A percentile compares a stretch with the other conserved stretches of the same genome.
These are phyloP conservation scores for Cyaniris semiargus DNA, from an alignment of 2,888 invertebrate genomes.

Conservation along the genomic window DNA sequence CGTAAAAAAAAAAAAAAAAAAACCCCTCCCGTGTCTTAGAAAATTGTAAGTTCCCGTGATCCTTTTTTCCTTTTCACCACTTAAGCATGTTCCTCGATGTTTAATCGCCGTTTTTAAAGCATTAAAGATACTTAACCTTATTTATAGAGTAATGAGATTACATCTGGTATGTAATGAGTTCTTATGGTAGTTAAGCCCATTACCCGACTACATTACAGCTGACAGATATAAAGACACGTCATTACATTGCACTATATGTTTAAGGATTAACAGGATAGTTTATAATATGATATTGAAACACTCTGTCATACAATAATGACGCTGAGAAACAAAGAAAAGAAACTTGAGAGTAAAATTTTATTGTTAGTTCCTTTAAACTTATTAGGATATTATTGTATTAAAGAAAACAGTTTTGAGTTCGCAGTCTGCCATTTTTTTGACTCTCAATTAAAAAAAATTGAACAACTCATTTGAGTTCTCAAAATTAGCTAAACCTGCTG, in stretches of 20 bases:
- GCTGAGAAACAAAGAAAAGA: neutral
- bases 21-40: no score
- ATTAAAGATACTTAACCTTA: conserved; percentile 24
- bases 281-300: neutral
- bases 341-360: neutral
- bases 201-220: neutral
- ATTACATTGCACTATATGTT: neutral
- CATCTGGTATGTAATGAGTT: conserved; percentile 18
- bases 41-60: neutral
- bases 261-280: neutral
- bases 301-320: neutral
- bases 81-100: neutral
- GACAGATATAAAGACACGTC: conserved; percentile 17
- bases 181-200: conserved; percentile 1
- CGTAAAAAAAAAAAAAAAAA: no score
- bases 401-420: no score
- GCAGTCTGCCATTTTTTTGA: no score
- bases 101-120: conserved; percentile 5
- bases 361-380: no score
- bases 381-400: no score
- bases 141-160: conserved; percentile 22
- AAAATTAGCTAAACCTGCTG: neutral
- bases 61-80: neutral
- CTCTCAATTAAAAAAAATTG: no score
- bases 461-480: neutral